Evolutionary conservation across 2,888 invertebrate genomes (phyloP).

Genomic region (Chymomyza fuscimana): DNA sequence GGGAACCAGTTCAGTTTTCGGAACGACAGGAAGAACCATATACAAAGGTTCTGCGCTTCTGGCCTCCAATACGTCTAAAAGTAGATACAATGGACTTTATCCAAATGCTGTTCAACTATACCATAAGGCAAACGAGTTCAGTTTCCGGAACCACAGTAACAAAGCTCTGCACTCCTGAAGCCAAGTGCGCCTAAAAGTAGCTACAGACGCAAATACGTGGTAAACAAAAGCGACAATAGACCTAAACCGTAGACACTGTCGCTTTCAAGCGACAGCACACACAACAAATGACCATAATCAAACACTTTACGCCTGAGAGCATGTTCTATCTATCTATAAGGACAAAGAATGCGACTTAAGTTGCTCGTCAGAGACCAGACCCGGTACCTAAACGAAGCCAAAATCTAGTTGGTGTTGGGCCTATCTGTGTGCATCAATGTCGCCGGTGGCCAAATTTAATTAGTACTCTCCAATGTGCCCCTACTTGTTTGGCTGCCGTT

Average conservation of each 20-base stretch:
- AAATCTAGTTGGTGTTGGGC: not conserved
- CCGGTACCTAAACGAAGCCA: not conserved
- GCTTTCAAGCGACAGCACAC: constrained; percentile 13
- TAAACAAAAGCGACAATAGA: constrained; percentile 21
- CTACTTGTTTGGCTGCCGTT: constrained; percentile 40
- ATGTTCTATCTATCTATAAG: constrained; percentile 31
- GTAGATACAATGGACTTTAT: too few relatives aligned
- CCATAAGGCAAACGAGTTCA: not conserved
- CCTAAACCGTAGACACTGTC: constrained; percentile 12
- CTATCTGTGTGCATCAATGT: constrained; percentile 47
- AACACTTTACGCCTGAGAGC: constrained; percentile 76
- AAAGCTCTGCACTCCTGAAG: not conserved
- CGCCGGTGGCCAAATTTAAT: constrained; percentile 66
- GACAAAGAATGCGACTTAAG: not conserved
- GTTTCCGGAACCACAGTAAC: not conserved
- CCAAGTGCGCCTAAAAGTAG: constrained; percentile 30
- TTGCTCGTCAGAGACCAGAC: not conserved
- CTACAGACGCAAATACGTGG: constrained; percentile 16
- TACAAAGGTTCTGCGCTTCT: too few relatives aligned
- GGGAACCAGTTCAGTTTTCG: too few relatives aligned
- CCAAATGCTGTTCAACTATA: too few relatives aligned
- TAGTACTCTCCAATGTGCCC: constrained; percentile 52
- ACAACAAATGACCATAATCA: constrained; percentile 75
- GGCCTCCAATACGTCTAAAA: too few relatives aligned
- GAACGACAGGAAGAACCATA: too few relatives aligned